Evolutionary conservation across 2,797 vertebrate genomes (phyloP).

Genomic region (Sebastes melanostomus): DNA sequence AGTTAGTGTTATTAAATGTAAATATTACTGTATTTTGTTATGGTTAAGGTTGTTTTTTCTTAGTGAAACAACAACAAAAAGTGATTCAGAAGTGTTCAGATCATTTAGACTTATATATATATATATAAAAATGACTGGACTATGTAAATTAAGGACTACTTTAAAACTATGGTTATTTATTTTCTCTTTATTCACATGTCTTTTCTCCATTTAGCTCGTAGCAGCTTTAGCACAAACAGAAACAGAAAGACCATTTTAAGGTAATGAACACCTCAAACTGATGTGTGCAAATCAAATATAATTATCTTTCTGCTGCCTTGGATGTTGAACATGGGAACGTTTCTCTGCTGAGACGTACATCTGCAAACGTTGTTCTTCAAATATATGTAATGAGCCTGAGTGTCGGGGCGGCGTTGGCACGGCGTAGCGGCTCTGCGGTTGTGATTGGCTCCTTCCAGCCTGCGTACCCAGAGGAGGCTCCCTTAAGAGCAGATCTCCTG

Average conservation of each 20-base stretch:
- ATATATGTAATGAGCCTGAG: conserved; percentile 60
- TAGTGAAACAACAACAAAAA: too few species aligned
- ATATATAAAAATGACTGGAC: background rate
- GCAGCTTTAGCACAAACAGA: background rate
- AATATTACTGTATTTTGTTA: too few species aligned
- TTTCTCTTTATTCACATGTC: background rate
- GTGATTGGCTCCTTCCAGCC: conserved; percentile 65
- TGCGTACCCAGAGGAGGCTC: conserved; percentile 70
- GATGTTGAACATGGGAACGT: conserved; percentile 6
- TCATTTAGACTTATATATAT: too few species aligned
- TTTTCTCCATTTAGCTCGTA: background rate
- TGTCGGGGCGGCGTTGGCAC: conserved; percentile 36
- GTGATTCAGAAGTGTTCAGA: too few species aligned
- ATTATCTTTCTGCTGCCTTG: background rate
- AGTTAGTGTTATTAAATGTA: too few species aligned
- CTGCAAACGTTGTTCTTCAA: conserved; percentile 51
- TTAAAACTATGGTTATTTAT: background rate
- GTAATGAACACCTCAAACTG: background rate
- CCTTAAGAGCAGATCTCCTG: conserved; percentile 78
- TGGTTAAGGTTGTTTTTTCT: too few species aligned
- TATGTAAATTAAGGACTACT: background rate
- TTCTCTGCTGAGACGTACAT: conserved; percentile 30
- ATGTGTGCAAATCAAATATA: conserved; percentile 25
- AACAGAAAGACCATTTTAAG: background rate
- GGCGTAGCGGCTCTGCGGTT: background rate